Percentiles rank a stretch among this genome's conserved stretches.
phyloP scores from a whole-genome alignment of 2,888 invertebrate genomes.

The Sphaeridia pumilis region DNA sequence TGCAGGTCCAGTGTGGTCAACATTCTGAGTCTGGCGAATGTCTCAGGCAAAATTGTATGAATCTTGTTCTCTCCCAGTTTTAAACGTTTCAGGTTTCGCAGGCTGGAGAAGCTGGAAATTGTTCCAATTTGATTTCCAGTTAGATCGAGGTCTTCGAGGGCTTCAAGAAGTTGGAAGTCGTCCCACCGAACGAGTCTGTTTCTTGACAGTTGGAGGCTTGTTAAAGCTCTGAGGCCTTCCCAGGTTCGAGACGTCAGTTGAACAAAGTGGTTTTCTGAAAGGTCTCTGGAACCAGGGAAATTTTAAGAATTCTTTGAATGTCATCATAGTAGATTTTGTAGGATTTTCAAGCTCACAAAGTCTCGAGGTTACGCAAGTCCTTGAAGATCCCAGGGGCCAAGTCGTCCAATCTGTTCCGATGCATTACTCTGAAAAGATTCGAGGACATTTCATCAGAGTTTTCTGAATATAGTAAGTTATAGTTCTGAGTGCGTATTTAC shows the following conservation, averaged over 20 bases:
- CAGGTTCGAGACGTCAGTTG: constrained; percentile 50
- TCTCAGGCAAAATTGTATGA: constrained; percentile 36
- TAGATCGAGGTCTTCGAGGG: constrained; percentile 56
- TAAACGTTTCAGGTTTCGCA: constrained; percentile 50
- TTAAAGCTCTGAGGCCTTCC: constrained; percentile 47
- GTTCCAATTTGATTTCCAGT: constrained; percentile 53
- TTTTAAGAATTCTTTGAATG: no score
- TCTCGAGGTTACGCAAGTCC: constrained; percentile 51
- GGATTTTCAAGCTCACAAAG: no score
- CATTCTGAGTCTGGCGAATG: constrained; percentile 37
- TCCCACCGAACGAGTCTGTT: constrained; percentile 52
- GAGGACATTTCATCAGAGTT: no score
- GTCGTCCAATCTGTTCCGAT: constrained; percentile 54
- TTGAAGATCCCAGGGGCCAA: constrained; percentile 49
- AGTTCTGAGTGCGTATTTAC: no score
- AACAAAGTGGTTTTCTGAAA: constrained; percentile 54
- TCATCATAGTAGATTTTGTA: no score
- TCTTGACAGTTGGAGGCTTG: constrained; percentile 54
- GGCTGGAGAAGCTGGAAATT: constrained; percentile 39
- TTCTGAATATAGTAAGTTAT: no score
- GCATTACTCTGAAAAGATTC: constrained; percentile 51
- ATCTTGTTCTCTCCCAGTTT: constrained; percentile 56
- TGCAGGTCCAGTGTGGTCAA: constrained; percentile 38
- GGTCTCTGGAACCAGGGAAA: constrained; percentile 42
- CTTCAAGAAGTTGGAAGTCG: constrained; percentile 48